Conservation (phyloP, 1,140 invertebrate genomes). For the Anoplophora glabripennis region DNA sequence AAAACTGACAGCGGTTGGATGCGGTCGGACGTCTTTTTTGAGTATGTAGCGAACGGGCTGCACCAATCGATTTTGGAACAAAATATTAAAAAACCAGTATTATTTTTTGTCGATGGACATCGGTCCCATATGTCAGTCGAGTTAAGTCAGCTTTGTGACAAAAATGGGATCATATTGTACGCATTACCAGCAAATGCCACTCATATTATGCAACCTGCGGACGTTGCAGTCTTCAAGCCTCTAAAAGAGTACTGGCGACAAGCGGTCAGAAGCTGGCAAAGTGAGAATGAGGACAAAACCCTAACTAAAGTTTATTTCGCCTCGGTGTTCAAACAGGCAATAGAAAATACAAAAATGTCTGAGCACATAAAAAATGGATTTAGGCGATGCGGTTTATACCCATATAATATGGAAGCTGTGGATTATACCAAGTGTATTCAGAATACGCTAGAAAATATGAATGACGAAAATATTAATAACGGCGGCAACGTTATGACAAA, state of each 20-base stretch:
- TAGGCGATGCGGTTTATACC: background rate
- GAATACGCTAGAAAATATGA: background rate
- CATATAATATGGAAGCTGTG: background rate
- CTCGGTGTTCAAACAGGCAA: background rate
- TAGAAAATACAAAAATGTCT: background rate
- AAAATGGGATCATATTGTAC: slow-evolving; percentile 45
- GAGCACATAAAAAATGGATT: background rate
- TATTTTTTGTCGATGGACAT: slow-evolving; percentile 48
- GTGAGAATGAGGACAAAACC: slow-evolving; percentile 10
- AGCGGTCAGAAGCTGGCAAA: slow-evolving; percentile 17
- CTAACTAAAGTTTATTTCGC: background rate
- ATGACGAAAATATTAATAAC: too few relatives aligned
- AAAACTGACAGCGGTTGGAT: slow-evolving; percentile 45
- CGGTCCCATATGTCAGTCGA: slow-evolving; percentile 45
- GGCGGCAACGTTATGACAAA: too few relatives aligned
- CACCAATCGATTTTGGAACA: slow-evolving; percentile 36
- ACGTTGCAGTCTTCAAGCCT: slow-evolving; percentile 20
- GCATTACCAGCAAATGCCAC: slow-evolving; percentile 35
- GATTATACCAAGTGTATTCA: background rate
- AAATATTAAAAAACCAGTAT: slow-evolving; percentile 34
- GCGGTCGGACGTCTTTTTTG: slow-evolving; percentile 43
- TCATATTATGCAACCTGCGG: slow-evolving; percentile 15
- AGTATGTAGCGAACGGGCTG: slow-evolving; percentile 39
- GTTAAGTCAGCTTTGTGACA: slow-evolving; percentile 43
- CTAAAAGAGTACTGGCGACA: slow-evolving; percentile 15